Evolutionary conservation across 2,888 invertebrate species (phyloP).

Genomic region (Urechis unicinctus): DNA sequence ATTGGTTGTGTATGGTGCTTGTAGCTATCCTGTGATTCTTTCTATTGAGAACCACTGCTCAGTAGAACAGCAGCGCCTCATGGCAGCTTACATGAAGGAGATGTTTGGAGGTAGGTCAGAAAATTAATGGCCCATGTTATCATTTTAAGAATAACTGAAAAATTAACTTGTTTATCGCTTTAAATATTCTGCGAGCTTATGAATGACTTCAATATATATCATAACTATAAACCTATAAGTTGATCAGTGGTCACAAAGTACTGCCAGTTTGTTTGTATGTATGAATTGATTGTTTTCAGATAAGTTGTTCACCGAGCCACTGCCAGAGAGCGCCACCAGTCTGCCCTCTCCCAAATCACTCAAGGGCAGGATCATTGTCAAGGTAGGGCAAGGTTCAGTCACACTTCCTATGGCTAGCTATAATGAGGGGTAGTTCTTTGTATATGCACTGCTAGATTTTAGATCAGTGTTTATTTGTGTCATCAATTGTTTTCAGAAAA

Average conservation of each 20-base stretch:
- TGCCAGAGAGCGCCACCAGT: conserved; percentile 36
- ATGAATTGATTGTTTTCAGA: conserved; percentile 37
- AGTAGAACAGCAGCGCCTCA: conserved; percentile 43
- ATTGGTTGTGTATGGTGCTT: conserved; percentile 1
- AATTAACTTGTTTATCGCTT: too few species aligned
- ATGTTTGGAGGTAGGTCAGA: conserved; percentile 28
- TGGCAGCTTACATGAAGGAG: conserved; percentile 37
- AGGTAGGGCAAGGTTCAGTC: conserved; percentile 31
- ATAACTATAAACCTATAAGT: too few species aligned
- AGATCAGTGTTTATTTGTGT: too few species aligned
- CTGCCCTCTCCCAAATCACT: conserved; percentile 54
- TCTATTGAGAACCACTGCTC: conserved; percentile 51
- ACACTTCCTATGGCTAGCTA: too few species aligned
- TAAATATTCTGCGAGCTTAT: too few species aligned
- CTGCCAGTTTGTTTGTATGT: too few species aligned
- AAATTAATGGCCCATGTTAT: neutral
- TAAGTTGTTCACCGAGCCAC: conserved; percentile 47
- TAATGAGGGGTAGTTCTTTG: too few species aligned
- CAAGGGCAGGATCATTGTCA: conserved; percentile 53
- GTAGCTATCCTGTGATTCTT: conserved; percentile 44
- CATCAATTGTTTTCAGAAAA: too few species aligned
- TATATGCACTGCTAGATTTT: too few species aligned
- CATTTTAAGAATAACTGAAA: neutral
- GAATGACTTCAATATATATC: too few species aligned
- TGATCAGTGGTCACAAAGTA: too few species aligned